These are phyloP conservation scores for Merodon equestris DNA, from an alignment of 2,888 invertebrate genomes.

Conservation along the genomic window DNA sequence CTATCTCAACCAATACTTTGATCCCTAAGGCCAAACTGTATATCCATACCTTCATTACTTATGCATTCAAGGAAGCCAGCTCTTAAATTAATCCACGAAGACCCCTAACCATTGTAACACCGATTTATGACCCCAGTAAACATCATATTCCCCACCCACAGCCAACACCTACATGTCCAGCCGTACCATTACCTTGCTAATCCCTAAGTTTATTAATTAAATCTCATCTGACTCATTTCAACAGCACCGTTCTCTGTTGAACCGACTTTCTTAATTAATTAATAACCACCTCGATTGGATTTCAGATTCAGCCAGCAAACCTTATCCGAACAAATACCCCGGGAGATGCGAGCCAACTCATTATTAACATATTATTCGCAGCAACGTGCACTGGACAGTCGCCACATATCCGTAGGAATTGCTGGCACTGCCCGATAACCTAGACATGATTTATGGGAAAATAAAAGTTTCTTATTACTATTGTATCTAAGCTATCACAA, in stretches of 20 bases:
- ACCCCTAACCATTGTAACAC: slow-evolving; percentile 14
- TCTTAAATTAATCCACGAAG: no score
- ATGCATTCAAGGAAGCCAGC: no score
- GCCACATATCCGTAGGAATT: slow-evolving; percentile 16
- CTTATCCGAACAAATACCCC: slow-evolving; percentile 21
- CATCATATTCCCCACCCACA: not conserved
- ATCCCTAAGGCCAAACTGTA: no score
- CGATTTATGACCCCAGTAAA: slow-evolving; percentile 33
- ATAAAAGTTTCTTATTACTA: slow-evolving; percentile 5
- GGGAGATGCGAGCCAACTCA: slow-evolving; percentile 20
- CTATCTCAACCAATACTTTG: no score
- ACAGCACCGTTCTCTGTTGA: slow-evolving; percentile 8
- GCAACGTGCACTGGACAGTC: slow-evolving; percentile 3
- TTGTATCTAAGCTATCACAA: not conserved
- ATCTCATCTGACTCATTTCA: slow-evolving; percentile 23
- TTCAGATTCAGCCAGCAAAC: slow-evolving; percentile 44
- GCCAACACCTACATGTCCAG: slow-evolving; percentile 23
- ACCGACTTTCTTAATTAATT: slow-evolving; percentile 55
- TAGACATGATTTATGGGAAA: slow-evolving; percentile 5
- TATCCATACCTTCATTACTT: no score
- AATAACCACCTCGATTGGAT: slow-evolving; percentile 60
- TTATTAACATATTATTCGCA: slow-evolving; percentile 37
- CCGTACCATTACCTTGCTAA: slow-evolving; percentile 42
- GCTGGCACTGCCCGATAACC: no score
- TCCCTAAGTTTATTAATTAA: slow-evolving; percentile 54